These are phyloP conservation scores for Drosophila sp. DNA, from an alignment of 1,140 invertebrate genomes.

Conservation along the genomic window DNA sequence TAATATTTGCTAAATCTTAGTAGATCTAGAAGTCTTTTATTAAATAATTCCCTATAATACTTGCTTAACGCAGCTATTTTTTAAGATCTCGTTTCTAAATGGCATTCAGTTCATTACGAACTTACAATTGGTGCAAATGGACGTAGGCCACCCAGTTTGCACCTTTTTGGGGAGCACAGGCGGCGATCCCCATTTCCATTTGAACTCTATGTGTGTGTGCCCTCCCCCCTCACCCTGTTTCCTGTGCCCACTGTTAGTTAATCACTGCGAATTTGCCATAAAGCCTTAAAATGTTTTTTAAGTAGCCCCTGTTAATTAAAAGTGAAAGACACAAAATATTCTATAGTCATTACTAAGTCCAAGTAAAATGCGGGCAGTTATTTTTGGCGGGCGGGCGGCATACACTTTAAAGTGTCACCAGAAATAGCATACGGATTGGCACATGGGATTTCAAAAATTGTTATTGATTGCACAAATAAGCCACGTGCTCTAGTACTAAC, in stretches of 20 bases:
- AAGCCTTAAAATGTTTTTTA: slow-evolving; percentile 11
- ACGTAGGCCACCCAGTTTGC: neutral
- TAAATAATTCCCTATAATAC: too few relatives aligned
- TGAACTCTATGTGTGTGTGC: neutral
- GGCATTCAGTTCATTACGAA: neutral
- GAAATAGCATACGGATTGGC: slow-evolving; percentile 27
- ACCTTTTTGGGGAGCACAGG: neutral
- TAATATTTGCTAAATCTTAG: too few relatives aligned
- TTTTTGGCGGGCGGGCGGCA: slow-evolving; percentile 12
- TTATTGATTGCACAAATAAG: slow-evolving; percentile 55
- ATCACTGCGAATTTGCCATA: slow-evolving; percentile 3
- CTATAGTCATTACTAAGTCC: neutral
- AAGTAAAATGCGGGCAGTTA: neutral
- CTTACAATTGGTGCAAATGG: slow-evolving; percentile 1
- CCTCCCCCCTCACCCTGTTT: too few relatives aligned
- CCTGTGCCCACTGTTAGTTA: neutral
- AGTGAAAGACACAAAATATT: neutral
- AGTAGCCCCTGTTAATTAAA: slow-evolving; percentile 2
- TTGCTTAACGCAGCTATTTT: too few relatives aligned
- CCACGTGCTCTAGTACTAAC: slow-evolving; percentile 49
- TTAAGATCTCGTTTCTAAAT: neutral
- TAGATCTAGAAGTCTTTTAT: too few relatives aligned
- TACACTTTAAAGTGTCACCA: slow-evolving; percentile 21
- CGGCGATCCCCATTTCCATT: slow-evolving; percentile 8
- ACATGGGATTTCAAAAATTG: slow-evolving; percentile 31